Evolutionary conservation across 2,113 vertebrate species (phyloP).

Genomic region (Rhinopomastus cyanomelas): DNA sequence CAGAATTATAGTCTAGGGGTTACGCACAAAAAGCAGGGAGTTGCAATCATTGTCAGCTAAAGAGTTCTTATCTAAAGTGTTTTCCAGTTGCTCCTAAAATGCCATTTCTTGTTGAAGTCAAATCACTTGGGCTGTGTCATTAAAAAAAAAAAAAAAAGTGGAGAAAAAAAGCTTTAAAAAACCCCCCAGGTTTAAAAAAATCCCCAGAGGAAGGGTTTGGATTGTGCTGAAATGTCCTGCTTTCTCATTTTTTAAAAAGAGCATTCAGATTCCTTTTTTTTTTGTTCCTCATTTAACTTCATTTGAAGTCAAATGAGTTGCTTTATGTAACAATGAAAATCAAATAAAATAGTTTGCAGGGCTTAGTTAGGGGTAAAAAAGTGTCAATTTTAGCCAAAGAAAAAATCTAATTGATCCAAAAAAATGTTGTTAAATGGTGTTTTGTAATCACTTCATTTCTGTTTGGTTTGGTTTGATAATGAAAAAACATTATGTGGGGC

Average conservation of each 20-base stretch:
- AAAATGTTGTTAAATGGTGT: neutral
- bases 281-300: neutral
- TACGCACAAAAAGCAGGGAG: neutral
- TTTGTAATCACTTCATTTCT: constrained; percentile 24
- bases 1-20: neutral
- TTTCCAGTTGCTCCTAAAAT: constrained; percentile 25
- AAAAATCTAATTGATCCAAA: neutral
- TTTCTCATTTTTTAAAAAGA: neutral
- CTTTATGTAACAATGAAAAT: constrained; percentile 10
- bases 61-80: constrained; percentile 14
- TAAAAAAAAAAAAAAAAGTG: neutral
- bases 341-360: neutral
- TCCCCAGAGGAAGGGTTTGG: neutral
- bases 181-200: too few relatives aligned
- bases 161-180: neutral
- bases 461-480: constrained; percentile 5
- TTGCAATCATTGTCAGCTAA: constrained; percentile 20
- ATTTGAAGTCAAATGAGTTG: constrained; percentile 35
- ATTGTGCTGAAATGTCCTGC: neutral
- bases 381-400: neutral
- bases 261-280: neutral
- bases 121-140: neutral
- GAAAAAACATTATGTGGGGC: neutral
- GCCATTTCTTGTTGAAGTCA: constrained; percentile 6
- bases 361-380: constrained; percentile 2